These are phyloP conservation scores for Pyrrhopygopsis socrates DNA, from an alignment of 2,888 invertebrate genomes.

Conservation along the genomic window DNA sequence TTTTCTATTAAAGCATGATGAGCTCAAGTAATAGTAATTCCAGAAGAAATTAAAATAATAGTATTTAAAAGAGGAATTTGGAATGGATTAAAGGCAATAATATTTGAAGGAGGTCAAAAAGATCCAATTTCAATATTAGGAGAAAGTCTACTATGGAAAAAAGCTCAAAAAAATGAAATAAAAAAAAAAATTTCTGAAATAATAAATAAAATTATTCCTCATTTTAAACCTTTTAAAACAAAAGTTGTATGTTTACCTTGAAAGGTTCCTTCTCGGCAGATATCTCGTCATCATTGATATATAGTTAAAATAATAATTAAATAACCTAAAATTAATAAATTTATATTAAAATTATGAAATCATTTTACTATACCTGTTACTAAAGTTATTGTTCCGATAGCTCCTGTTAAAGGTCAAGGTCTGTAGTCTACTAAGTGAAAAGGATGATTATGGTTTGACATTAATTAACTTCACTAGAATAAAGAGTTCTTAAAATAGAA, in stretches of 20 bases:
- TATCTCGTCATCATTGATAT: slow-evolving; percentile 97
- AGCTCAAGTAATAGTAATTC: slow-evolving; percentile 96
- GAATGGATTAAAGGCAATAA: slow-evolving; percentile 96
- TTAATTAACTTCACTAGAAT: too few relatives aligned
- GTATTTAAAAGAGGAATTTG: slow-evolving; percentile 97
- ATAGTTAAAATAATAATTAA: slow-evolving; percentile 93
- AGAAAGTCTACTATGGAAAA: slow-evolving; percentile 94
- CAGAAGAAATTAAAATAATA: slow-evolving; percentile 97
- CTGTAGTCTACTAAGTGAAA: slow-evolving; percentile 97
- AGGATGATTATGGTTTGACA: slow-evolving; percentile 95
- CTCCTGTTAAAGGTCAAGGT: slow-evolving; percentile 96
- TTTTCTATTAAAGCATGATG: slow-evolving; percentile 91
- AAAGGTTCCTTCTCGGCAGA: slow-evolving; percentile 96
- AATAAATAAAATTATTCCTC: slow-evolving; percentile 98
- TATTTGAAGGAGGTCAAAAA: slow-evolving; percentile 96
- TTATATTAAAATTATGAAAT: slow-evolving; percentile 95
- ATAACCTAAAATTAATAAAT: slow-evolving; percentile 94
- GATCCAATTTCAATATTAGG: slow-evolving; percentile 92
- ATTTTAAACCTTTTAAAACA: slow-evolving; percentile 95
- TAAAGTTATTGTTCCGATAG: slow-evolving; percentile 95
- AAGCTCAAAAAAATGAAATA: slow-evolving; percentile 96
- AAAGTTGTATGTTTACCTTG: slow-evolving; percentile 96
- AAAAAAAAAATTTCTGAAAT: slow-evolving; percentile 97
- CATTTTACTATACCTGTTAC: slow-evolving; percentile 95
- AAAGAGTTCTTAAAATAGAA: slow-evolving; percentile 96